A percentile compares a stretch with the other conserved stretches of the same genome.
Evolutionary conservation across 2,888 invertebrate genomes (phyloP).

Genomic region (Amaurobius ferox): DNA sequence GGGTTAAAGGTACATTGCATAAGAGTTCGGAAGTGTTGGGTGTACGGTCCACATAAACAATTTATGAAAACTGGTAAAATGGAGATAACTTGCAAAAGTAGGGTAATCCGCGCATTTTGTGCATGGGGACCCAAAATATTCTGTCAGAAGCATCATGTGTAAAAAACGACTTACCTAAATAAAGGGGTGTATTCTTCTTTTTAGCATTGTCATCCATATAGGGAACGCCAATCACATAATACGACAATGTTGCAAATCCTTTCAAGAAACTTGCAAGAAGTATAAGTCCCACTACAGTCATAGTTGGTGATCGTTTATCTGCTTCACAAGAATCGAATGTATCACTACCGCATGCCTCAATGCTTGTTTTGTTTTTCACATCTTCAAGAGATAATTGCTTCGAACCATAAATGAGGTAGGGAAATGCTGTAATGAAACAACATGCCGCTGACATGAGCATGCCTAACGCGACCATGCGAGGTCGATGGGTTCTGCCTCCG

Average conservation of each 20-base stretch:
- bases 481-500: constrained; percentile 64
- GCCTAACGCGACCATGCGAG: constrained; percentile 52
- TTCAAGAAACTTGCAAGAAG: constrained; percentile 70
- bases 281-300: constrained; percentile 58
- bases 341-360: constrained; percentile 16
- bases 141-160: too few species aligned
- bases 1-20: too few species aligned
- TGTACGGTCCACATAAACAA: too few species aligned
- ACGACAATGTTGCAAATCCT: constrained; percentile 71
- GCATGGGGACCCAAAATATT: too few species aligned
- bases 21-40: too few species aligned
- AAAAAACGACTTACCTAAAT: constrained; percentile 51
- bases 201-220: constrained; percentile 71
- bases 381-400: constrained; percentile 21
- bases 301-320: constrained; percentile 15
- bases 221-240: constrained; percentile 66
- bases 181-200: constrained; percentile 70
- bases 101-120: too few species aligned
- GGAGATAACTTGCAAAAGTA: too few species aligned
- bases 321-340: constrained; percentile 2
- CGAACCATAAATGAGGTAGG: constrained; percentile 70
- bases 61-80: too few species aligned
- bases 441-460: constrained; percentile 48
- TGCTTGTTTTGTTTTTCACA: not conserved
- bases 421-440: constrained; percentile 57